A percentile compares a stretch with the other conserved stretches of the same genome.
Conservation (phyloP, 2,797 vertebrate genomes). For the Sebastes itinus region DNA sequence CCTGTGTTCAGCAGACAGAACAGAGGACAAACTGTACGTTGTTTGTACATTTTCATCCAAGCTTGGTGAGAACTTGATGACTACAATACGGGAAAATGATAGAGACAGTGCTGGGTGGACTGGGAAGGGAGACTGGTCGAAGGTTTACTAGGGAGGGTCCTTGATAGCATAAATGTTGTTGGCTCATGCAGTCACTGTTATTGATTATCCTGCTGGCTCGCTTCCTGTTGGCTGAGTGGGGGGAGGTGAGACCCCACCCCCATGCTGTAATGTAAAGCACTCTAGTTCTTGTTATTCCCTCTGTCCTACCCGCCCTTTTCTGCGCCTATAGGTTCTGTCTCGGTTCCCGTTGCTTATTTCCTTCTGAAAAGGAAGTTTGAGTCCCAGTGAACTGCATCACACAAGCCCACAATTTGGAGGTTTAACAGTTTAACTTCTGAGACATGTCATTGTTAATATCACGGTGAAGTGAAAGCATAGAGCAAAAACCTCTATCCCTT, state of each 20-base stretch:
- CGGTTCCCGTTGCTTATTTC: not conserved
- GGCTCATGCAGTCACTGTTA: conserved; percentile 60
- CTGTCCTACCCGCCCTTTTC: conserved; percentile 8
- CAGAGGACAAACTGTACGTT: not conserved
- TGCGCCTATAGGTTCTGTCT: not conserved
- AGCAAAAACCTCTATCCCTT: not conserved
- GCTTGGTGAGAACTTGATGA: not conserved
- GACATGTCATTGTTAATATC: not conserved
- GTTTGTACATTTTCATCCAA: not conserved
- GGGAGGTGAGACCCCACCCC: conserved; percentile 72
- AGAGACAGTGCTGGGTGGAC: not conserved
- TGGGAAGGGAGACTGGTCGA: not conserved
- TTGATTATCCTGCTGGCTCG: conserved; percentile 73
- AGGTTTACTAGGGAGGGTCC: not conserved
- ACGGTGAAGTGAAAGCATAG: not conserved
- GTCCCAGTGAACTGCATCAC: not conserved
- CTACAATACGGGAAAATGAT: not conserved
- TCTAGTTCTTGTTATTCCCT: conserved; percentile 23
- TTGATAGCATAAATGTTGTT: conserved; percentile 3
- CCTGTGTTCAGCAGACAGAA: too few relatives aligned
- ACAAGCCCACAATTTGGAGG: not conserved
- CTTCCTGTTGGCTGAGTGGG: conserved; percentile 70
- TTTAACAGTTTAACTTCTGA: not conserved
- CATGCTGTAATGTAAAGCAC: conserved; percentile 41
- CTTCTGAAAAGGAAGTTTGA: too few relatives aligned